A percentile compares a stretch with the other conserved stretches of the same genome.
phyloP scores from a whole-genome alignment of 2,888 invertebrate genomes.

The Hoplodrina blanda region DNA sequence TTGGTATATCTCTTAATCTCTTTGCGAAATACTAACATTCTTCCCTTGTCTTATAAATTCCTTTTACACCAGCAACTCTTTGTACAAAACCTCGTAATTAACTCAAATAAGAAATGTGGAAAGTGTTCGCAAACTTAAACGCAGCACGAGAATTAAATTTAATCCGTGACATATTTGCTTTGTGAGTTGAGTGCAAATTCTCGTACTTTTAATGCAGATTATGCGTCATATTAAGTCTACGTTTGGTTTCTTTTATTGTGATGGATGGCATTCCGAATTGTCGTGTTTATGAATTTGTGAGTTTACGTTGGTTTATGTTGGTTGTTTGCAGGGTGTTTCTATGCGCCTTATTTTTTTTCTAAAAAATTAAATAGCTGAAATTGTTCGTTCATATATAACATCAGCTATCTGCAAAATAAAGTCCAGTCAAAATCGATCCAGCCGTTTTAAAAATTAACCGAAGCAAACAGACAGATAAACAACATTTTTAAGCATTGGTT shows the following conservation, averaged over 20 bases:
- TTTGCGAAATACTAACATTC: neutral
- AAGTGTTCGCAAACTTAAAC: constrained; percentile 24
- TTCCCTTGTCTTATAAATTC: constrained; percentile 4
- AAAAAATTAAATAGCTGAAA: no score
- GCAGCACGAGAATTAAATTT: constrained; percentile 22
- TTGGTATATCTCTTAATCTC: no score
- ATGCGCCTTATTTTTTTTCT: no score
- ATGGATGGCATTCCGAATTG: constrained; percentile 9
- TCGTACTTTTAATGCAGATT: neutral
- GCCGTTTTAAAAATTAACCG: no score
- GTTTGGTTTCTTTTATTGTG: constrained; percentile 3
- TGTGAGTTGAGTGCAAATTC: constrained; percentile 23
- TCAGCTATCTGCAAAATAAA: no score
- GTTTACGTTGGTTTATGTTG: no score
- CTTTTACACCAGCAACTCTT: neutral
- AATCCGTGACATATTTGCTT: constrained; percentile 40
- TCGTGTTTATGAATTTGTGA: neutral
- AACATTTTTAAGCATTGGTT: no score
- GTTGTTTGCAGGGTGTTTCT: no score
- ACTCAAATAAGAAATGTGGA: constrained; percentile 29
- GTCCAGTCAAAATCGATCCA: no score
- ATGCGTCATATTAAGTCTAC: constrained; percentile 2
- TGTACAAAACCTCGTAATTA: constrained; percentile 23
- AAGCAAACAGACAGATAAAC: no score
- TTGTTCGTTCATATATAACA: no score